Base-by-base conservation (phyloP, 2,888 invertebrate species). In the Tubulanus polymorphus region DNA sequence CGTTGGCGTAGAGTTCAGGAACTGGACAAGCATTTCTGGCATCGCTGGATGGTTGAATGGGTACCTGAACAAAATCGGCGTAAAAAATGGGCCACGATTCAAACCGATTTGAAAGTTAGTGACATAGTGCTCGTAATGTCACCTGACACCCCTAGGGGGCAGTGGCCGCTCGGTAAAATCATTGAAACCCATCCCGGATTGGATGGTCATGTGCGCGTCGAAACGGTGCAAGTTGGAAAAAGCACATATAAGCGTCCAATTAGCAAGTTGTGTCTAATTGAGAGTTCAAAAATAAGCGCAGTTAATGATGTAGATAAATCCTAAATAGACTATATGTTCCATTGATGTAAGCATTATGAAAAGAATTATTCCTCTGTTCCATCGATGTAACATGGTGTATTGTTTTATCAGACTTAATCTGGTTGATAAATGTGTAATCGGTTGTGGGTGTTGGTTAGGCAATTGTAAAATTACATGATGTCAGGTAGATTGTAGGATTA, bases 1-100 rank as follows among this genome's bases (percentile, higher is more conserved):
- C 35, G 53, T n/a, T 54, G 53, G 51, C 55, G 55, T 20, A 12
- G 45, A 27, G 41, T 51, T 18, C 49, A 49, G 25, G 41, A 51
- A 23, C 51, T 51, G 48, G 15, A 46, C 3, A 12, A 37, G 23
- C 26, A 37, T 3, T 51, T 51, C 26, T 37, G 35, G 51, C 27
- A 20, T 15, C 12, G 51, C 23, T 51, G 51, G 35, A 2, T 49
- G 3, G 20, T 23, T 25, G 37, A 32, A 5, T 32, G 41, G 51
- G 18, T 51, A 27, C 51, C 35, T 1, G 5, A 10, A 6, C 29
- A 53, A 15, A n/a, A 41, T 8, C 41, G 23, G 15, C 5, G 41
- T 3, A 18, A 15, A 5, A 41, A 41, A 41, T 41, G 41, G 41
- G 3, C 18, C 5, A 23, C 5, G 3, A 15, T 15, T 8, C 18